phyloP scores from a whole-genome alignment of 2,797 vertebrate species.

The Diglossa cyanea region DNA sequence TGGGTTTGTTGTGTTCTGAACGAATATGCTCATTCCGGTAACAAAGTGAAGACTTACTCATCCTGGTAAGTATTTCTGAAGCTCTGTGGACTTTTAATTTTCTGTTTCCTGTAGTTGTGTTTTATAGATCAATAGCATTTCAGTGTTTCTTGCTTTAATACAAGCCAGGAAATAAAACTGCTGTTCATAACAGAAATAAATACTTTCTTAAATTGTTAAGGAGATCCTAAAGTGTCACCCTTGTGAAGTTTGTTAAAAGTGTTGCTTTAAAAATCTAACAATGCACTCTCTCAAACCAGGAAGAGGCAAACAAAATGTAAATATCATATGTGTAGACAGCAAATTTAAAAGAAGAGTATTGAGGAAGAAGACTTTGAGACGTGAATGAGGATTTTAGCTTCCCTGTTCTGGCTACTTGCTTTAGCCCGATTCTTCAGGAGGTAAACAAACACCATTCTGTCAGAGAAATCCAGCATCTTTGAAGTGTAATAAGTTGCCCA shows the following conservation, averaged over 20 bases:
- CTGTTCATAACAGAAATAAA: background rate
- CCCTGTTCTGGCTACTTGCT: background rate
- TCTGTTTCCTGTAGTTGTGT: background rate
- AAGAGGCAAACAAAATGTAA: background rate
- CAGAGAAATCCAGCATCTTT: background rate
- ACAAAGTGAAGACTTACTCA: background rate
- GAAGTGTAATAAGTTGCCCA: background rate
- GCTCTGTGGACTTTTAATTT: background rate
- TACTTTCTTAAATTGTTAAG: background rate
- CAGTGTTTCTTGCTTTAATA: background rate
- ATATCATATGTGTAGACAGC: background rate
- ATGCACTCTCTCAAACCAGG: background rate
- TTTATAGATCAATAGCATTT: background rate
- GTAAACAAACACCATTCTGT: background rate
- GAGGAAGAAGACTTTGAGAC: background rate
- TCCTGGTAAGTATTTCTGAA: background rate
- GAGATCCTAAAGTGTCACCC: background rate
- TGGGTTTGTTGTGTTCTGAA: background rate
- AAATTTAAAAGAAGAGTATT: background rate
- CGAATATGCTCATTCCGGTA: background rate
- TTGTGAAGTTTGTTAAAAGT: background rate
- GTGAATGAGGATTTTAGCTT: background rate
- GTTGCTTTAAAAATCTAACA: background rate
- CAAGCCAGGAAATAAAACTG: background rate
- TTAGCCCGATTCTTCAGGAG: background rate